Conservation (phyloP, 2,113 vertebrate genomes). For the Garra rufa region DNA sequence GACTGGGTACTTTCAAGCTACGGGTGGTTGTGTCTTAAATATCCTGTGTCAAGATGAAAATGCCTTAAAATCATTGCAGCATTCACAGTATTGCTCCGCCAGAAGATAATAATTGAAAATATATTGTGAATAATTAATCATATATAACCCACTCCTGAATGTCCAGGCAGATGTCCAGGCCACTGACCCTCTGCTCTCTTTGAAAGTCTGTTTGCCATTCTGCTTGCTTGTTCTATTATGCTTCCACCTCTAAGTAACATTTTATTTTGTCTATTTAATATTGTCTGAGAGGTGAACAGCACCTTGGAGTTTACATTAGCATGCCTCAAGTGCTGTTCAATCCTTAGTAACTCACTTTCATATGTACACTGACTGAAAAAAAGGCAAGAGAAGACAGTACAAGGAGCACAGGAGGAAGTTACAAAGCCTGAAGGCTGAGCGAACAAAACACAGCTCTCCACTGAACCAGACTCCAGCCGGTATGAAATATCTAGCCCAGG, state of each 20-base stretch:
- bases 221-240: background rate
- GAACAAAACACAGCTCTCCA: constrained; percentile 15
- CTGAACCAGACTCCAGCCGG: background rate
- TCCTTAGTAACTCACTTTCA: constrained; percentile 1
- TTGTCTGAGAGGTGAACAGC: background rate
- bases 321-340: background rate
- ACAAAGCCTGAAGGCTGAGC: background rate
- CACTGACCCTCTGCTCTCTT: background rate
- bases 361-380: background rate
- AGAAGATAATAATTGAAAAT: background rate
- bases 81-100: background rate
- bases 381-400: background rate
- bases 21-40: background rate
- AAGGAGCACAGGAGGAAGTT: constrained; percentile 4
- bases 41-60: background rate
- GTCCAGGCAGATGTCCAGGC: background rate
- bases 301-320: background rate
- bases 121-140: background rate
- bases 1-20: background rate
- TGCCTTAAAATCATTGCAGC: background rate
- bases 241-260: background rate
- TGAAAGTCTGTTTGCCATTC: background rate
- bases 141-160: background rate
- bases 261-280: background rate
- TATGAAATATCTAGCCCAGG: constrained; percentile 17